These are phyloP conservation scores for Phylloscopus trochilus DNA, from an alignment of 2,113 vertebrate species.

Conservation along the genomic window DNA sequence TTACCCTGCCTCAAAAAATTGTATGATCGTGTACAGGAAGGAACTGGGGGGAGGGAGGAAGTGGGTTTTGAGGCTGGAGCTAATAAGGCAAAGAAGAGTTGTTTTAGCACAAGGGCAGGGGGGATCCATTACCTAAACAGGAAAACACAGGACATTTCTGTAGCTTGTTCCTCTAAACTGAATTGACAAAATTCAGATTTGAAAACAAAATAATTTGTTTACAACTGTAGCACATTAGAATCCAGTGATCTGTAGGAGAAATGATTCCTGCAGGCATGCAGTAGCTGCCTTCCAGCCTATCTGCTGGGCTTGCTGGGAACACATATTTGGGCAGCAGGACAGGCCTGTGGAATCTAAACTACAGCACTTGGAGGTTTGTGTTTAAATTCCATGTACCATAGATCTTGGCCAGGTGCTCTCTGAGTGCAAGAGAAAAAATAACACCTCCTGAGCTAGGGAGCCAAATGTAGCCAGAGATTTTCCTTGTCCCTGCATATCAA, in stretches of 20 bases:
- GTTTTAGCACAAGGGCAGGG: neutral
- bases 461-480: neutral
- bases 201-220: neutral
- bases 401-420: constrained; percentile 10
- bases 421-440: neutral
- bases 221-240: fast-evolving
- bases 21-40: neutral
- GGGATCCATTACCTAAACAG: neutral
- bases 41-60: neutral
- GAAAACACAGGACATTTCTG: neutral
- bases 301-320: neutral
- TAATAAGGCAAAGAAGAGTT: neutral
- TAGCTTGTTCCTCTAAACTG: neutral
- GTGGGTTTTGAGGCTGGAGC: neutral
- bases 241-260: neutral
- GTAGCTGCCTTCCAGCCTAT: neutral
- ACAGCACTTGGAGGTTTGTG: neutral
- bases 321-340: neutral
- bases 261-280: neutral
- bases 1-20: neutral
- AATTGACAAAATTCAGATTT: neutral
- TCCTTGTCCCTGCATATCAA: neutral
- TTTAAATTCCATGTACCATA: neutral
- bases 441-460: neutral
- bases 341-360: neutral